phyloP scores from a whole-genome alignment of 2,797 vertebrate species.

The Thunnus albacares region DNA sequence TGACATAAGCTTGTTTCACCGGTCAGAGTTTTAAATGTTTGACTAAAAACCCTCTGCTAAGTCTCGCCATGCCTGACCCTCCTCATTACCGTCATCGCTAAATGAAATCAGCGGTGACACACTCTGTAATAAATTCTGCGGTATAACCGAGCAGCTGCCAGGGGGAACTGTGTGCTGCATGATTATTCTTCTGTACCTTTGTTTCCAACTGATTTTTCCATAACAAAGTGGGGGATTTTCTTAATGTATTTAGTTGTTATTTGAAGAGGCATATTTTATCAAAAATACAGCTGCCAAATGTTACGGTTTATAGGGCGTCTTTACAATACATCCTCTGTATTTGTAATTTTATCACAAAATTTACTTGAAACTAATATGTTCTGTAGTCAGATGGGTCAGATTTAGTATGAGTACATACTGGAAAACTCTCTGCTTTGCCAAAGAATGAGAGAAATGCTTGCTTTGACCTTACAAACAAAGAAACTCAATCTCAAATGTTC shows the following conservation, averaged over 20 bases:
- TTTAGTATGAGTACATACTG: not conserved
- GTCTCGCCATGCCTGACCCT: constrained; percentile 52
- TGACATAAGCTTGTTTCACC: constrained; percentile 58
- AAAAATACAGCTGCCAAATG: not conserved
- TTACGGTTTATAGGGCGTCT: not conserved
- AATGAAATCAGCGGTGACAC: constrained; percentile 52
- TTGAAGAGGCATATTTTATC: not conserved
- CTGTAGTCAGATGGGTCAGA: not conserved
- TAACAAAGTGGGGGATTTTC: not conserved
- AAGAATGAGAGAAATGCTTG: not conserved
- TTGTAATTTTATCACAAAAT: not conserved
- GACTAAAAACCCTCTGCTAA: constrained; percentile 59
- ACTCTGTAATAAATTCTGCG: constrained; percentile 37
- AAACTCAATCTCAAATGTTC: not conserved
- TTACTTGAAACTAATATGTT: not conserved
- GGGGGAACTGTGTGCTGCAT: not conserved
- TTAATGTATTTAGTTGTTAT: not conserved
- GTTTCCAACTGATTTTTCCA: not conserved
- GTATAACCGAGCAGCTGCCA: constrained; percentile 19
- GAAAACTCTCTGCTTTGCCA: not conserved
- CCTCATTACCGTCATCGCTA: constrained; percentile 51
- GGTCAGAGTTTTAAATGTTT: constrained; percentile 54
- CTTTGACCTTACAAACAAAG: not conserved
- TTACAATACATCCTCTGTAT: not conserved
- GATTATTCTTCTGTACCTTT: constrained; percentile 1